Conservation (phyloP, 2,113 vertebrate genomes). For the Actinemys pallida region DNA sequence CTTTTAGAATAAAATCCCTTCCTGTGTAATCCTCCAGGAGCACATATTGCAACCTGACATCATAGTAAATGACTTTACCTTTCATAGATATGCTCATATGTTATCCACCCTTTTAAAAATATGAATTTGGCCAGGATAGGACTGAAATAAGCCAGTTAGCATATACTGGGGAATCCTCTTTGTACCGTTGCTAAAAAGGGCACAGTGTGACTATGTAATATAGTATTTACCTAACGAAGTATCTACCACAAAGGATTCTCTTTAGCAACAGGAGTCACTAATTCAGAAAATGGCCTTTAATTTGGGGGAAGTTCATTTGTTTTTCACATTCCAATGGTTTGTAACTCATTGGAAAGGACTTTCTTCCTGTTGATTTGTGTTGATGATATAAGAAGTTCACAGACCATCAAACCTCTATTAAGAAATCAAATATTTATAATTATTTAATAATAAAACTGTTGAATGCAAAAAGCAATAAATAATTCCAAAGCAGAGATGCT, state of each 20-base stretch:
- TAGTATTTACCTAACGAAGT: constrained; percentile 48
- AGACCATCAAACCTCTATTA: constrained; percentile 22
- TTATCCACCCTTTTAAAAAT: constrained; percentile 69
- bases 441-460: constrained; percentile 67
- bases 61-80: constrained; percentile 59
- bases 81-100: constrained; percentile 55
- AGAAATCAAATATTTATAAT: constrained; percentile 70
- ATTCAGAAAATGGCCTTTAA: constrained; percentile 63
- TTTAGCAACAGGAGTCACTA: constrained; percentile 70
- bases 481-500: constrained; percentile 11
- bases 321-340: neutral
- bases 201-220: constrained; percentile 29
- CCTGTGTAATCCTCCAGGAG: constrained; percentile 40
- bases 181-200: constrained; percentile 40
- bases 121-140: constrained; percentile 64
- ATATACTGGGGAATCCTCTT: constrained; percentile 40
- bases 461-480: neutral
- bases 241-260: constrained; percentile 68
- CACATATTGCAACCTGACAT: constrained; percentile 70
- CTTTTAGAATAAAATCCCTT: constrained; percentile 68
- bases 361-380: constrained; percentile 77
- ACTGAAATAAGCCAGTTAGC: neutral
- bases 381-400: constrained; percentile 49
- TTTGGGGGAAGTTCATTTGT: constrained; percentile 43
- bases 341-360: constrained; percentile 41